phyloP scores from a whole-genome alignment of 2,888 invertebrate species.

The Ormia ochracea region DNA sequence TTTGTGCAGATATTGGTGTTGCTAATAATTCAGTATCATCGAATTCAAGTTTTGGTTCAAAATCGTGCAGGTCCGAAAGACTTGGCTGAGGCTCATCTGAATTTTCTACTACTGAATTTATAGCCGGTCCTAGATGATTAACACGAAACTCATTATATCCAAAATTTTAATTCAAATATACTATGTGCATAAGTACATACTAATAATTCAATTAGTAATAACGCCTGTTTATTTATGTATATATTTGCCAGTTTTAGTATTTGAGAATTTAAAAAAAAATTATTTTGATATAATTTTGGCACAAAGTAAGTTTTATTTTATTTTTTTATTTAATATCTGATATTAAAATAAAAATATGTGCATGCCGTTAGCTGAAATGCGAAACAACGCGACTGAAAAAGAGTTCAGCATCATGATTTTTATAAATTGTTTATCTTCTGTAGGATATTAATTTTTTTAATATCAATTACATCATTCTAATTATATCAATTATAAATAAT shows the following conservation, averaged over 20 bases:
- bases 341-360: no score
- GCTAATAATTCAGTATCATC: constrained; percentile 94
- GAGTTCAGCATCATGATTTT: no score
- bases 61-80: constrained; percentile 93
- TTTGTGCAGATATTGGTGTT: constrained; percentile 80
- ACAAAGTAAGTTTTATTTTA: constrained; percentile 47
- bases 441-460: no score
- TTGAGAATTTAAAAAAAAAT: constrained; percentile 35
- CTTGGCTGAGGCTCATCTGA: constrained; percentile 90
- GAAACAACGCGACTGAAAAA: no score
- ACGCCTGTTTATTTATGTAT: constrained; percentile 49
- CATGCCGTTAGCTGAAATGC: no score
- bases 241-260: constrained; percentile 50
- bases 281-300: constrained; percentile 41
- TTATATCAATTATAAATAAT: no score
- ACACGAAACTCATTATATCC: constrained; percentile 61
- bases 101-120: constrained; percentile 77
- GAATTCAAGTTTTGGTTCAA: constrained; percentile 81
- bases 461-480: no score
- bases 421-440: no score
- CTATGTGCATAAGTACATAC: constrained; percentile 54
- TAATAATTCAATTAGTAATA: constrained; percentile 64
- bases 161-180: constrained; percentile 49
- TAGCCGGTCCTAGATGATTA: constrained; percentile 72
- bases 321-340: no score